phyloP scores from a whole-genome alignment of 2,888 invertebrate genomes.

The Latrodectus hesperus region DNA sequence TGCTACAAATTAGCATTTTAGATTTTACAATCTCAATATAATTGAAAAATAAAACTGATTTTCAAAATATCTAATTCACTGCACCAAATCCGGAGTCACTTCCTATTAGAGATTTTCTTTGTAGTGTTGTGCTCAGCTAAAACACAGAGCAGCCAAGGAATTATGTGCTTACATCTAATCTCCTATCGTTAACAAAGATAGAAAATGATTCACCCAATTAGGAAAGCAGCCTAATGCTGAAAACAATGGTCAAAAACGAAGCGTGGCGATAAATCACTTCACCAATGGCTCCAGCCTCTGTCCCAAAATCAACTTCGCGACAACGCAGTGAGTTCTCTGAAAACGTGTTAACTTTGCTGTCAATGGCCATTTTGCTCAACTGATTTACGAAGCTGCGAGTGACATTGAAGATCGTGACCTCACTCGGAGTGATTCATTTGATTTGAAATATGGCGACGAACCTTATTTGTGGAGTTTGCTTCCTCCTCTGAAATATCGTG shows the following conservation, averaged over 20 bases:
- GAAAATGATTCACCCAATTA: constrained; percentile 38
- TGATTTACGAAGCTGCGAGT: neutral
- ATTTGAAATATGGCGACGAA: constrained; percentile 1
- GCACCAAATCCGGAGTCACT: too few relatives aligned
- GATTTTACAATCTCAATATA: too few relatives aligned
- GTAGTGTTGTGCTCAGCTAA: too few relatives aligned
- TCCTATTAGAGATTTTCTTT: too few relatives aligned
- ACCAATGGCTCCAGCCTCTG: neutral
- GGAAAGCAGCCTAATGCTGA: constrained; percentile 3
- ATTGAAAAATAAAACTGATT: too few relatives aligned
- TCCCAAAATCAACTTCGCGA: neutral
- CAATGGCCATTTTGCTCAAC: neutral
- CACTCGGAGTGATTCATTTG: neutral
- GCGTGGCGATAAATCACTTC: neutral
- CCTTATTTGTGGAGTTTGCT: neutral
- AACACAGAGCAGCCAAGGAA: neutral
- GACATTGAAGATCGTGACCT: neutral
- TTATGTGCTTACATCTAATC: neutral
- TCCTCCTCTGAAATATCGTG: neutral
- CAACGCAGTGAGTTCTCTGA: neutral
- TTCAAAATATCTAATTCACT: too few relatives aligned
- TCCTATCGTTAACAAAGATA: neutral
- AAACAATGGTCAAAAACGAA: constrained; percentile 33
- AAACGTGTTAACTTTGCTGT: neutral
- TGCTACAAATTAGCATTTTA: too few relatives aligned